Percentiles rank a stretch among this genome's conserved stretches.
phyloP scores from a whole-genome alignment of 2,113 vertebrate genomes.

The Chaenogobius annularis region DNA sequence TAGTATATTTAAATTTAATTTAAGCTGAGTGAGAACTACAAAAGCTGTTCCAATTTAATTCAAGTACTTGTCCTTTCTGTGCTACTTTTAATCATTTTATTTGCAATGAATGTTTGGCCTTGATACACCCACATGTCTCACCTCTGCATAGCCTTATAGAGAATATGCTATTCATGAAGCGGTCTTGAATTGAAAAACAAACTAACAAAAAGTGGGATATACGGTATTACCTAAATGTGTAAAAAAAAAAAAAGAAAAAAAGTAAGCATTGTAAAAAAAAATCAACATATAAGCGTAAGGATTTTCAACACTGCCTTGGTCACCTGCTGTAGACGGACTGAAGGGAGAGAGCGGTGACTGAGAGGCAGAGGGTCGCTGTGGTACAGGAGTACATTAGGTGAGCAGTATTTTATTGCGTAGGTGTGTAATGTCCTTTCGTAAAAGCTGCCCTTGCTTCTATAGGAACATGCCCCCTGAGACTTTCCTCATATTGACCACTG shows the following conservation, averaged over 20 bases:
- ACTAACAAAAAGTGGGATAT: not conserved
- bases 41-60: conserved; percentile 36
- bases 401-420: conserved; percentile 71
- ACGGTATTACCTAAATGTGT: not conserved
- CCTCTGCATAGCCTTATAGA: conserved; percentile 37
- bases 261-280: conserved; percentile 63
- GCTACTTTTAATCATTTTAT: conserved; percentile 60
- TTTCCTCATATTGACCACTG: conserved; percentile 35
- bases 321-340: conserved; percentile 44
- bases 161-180: conserved; percentile 41
- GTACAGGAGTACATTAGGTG: conserved; percentile 68
- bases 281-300: conserved; percentile 59
- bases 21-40: conserved; percentile 22
- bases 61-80: conserved; percentile 62
- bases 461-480: conserved; percentile 63
- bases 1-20: conserved; percentile 51
- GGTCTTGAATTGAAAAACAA: conserved; percentile 43
- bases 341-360: conserved; percentile 39
- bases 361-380: conserved; percentile 48
- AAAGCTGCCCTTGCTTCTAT: conserved; percentile 69
- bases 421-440: conserved; percentile 73
- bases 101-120: conserved; percentile 62
- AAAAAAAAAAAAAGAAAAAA: conserved; percentile 49
- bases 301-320: conserved; percentile 60
- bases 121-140: conserved; percentile 50